These are phyloP conservation scores for Matsumyia berberina DNA, from an alignment of 2,888 invertebrate species.

Conservation along the genomic window DNA sequence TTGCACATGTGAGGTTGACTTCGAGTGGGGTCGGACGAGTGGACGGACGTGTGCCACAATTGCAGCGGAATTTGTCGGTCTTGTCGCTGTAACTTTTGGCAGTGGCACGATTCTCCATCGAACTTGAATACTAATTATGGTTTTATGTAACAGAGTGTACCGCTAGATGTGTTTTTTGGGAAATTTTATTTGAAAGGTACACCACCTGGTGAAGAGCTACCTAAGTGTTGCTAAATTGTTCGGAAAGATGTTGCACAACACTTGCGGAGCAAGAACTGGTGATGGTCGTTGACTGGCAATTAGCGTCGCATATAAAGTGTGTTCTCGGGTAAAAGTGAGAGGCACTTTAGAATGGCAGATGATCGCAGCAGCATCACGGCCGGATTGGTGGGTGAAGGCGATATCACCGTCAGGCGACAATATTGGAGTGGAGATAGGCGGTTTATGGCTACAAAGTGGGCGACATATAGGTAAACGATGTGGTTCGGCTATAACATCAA, in stretches of 20 bases:
- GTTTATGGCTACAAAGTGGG: background rate
- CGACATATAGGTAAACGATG: too few relatives aligned
- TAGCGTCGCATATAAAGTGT: background rate
- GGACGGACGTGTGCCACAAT: constrained; percentile 30
- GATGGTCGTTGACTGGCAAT: constrained; percentile 34
- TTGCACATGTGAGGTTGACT: constrained; percentile 19
- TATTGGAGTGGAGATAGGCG: background rate
- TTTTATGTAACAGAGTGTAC: constrained; percentile 47
- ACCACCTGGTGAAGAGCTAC: constrained; percentile 16
- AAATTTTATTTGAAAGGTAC: constrained; percentile 39
- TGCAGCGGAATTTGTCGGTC: constrained; percentile 17
- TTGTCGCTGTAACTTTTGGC: constrained; percentile 49
- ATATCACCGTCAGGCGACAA: background rate
- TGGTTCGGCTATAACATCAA: too few relatives aligned
- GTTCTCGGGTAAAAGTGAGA: constrained; percentile 16
- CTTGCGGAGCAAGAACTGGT: constrained; percentile 1
- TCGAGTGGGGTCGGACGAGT: background rate
- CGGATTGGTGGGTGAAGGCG: background rate
- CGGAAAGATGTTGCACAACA: constrained; percentile 18
- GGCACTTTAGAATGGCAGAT: constrained; percentile 24
- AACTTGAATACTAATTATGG: constrained; percentile 66
- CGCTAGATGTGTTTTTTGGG: constrained; percentile 38
- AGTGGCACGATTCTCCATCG: constrained; percentile 62
- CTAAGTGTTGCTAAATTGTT: constrained; percentile 26
- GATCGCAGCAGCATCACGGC: background rate